Base-by-base conservation (phyloP, 2,113 vertebrate species). In the Chlamydotis undulata region DNA sequence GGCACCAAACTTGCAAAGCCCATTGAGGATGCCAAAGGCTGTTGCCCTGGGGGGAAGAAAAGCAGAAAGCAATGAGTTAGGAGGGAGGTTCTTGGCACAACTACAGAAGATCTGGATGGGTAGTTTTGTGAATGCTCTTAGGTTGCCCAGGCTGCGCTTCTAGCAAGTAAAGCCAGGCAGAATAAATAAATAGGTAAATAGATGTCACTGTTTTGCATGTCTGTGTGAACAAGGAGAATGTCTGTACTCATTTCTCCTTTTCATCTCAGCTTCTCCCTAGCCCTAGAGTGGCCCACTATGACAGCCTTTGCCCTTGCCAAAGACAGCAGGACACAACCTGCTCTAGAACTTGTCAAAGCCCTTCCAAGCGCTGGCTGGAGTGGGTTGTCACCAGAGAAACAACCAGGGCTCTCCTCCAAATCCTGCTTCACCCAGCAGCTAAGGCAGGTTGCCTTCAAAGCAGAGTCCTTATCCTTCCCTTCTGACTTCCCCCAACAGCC, bases 21-120 rank as follows among this genome's bases (percentile, higher is more conserved):
- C 99, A 4, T 99, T 99, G 92, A 99, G 98, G 97, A 99, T 98
- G 39, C 99, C 99, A 41, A 99, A 99, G 10, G 99, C 99, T 1
- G 99, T 99, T 80, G 99, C 99, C 95, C 99, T 99, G 97, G 14
- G 60, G 90, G 94, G 71, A 67, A 70, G 94, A 95, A 49, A 53
- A 97, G 43, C 41, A 95, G 82, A 95, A 83, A 93, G 23, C 52
- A 50, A 12, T 55, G 43, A 43, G 37, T 93, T 79, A 94, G 47
- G 70, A 81, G 37, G 31, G 43, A 75, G 39, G 50, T 63, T 82
- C 88, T 75, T 0, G 2, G 45, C 59, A 63, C 31, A 61, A 1
- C 41, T 64, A 49, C 41, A 69, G 55, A 67, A 74, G 53, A 59
- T 71, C 35, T 73, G 53, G 39, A 49, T 50, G 41, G 19, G 13